Conservation (phyloP, 2,888 invertebrate species). For the Caenorhabditis sp. region DNA sequence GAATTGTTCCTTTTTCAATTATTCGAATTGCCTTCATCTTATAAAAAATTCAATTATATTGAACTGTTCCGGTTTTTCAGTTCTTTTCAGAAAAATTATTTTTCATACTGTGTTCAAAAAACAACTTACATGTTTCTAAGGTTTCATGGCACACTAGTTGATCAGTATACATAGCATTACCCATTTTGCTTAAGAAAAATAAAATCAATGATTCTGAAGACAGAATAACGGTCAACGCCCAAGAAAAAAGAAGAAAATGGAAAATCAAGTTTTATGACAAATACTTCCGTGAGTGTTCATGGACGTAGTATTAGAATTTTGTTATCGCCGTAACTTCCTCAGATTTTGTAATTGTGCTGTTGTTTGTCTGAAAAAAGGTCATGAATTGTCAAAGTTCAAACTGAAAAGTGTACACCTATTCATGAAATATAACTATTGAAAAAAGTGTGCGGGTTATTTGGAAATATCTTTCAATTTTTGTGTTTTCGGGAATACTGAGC, state of each 20-base stretch:
- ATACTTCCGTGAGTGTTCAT: background rate
- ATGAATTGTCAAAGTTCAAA: background rate
- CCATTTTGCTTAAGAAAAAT: conserved; percentile 40
- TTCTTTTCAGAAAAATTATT: background rate
- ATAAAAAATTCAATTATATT: background rate
- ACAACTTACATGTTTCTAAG: conserved; percentile 61
- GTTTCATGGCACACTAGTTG: conserved; percentile 61
- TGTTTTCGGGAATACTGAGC: too few species aligned
- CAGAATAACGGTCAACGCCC: conserved; percentile 27
- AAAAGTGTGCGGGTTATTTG: background rate
- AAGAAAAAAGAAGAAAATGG: conserved; percentile 11
- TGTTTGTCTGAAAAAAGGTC: background rate
- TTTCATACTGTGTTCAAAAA: conserved; percentile 4
- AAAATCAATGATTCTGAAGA: conserved; percentile 9
- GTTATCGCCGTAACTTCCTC: background rate
- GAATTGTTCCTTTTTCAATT: too few species aligned
- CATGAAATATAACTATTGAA: background rate
- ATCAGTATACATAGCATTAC: conserved; percentile 60
- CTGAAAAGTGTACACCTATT: background rate
- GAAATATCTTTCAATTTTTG: background rate
- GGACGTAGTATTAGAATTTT: background rate
- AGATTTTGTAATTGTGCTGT: background rate
- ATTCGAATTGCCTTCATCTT: background rate
- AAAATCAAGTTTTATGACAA: conserved; percentile 4
- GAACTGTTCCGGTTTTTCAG: background rate